Conservation (phyloP, 2,113 vertebrate genomes). For the Sylvilagus bachmani region DNA sequence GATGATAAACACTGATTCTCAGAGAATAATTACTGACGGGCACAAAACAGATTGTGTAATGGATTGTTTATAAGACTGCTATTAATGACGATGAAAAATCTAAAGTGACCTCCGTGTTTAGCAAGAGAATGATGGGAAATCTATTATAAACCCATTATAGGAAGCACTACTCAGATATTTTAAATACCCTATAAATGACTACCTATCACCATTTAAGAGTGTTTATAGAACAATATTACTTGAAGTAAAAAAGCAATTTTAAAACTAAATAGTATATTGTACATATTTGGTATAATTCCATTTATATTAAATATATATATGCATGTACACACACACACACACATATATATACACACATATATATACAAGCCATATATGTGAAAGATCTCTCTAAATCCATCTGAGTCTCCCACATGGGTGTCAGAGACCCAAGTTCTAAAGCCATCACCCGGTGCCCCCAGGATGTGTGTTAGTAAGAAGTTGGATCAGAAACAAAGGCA, state of each 20-base stretch:
- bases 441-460: too few species aligned
- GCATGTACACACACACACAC: neutral
- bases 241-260: conserved; percentile 2
- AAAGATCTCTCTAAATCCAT: too few species aligned
- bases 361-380: neutral
- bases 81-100: neutral
- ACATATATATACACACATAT: neutral
- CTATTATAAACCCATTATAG: neutral
- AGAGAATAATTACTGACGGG: neutral
- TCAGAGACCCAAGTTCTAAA: too few species aligned
- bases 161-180: neutral
- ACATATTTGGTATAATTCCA: neutral
- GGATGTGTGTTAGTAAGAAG: too few species aligned
- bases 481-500: too few species aligned
- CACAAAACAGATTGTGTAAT: neutral
- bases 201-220: neutral
- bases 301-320: neutral
- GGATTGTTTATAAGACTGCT: neutral
- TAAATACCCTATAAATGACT: neutral
- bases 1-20: neutral
- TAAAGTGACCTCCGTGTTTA: neutral
- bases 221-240: neutral
- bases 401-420: too few species aligned
- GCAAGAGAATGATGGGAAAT: neutral
- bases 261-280: neutral